phyloP scores from a whole-genome alignment of 53 echinoderm and acorn worm species.

The Pentamera pediparva region DNA sequence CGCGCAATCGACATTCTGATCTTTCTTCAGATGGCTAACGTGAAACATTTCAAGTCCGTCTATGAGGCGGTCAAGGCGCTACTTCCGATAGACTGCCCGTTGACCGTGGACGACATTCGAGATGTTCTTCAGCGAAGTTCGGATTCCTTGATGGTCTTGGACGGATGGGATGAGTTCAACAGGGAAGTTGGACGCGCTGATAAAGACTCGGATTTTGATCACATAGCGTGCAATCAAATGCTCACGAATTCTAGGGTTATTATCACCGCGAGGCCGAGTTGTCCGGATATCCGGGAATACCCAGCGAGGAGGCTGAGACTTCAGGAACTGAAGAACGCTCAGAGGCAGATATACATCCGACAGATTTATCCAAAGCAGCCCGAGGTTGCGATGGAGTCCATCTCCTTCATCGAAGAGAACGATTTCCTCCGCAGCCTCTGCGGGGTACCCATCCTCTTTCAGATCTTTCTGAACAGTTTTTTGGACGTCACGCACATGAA shows the following conservation, averaged over 20 bases:
- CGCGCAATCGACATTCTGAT: not conserved
- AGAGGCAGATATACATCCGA: conserved; percentile 4
- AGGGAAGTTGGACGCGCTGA: not conserved
- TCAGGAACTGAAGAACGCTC: conserved; percentile 1
- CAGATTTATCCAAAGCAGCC: not conserved
- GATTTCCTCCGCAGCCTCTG: conserved; percentile 5
- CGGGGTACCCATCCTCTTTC: conserved; percentile 11
- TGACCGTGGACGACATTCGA: not conserved
- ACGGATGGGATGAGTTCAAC: conserved; percentile 30
- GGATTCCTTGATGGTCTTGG: conserved; percentile 6
- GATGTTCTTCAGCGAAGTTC: not conserved
- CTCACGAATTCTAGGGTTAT: not conserved
- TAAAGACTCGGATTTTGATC: conserved; percentile 1
- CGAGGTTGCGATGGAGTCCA: not conserved
- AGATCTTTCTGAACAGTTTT: not conserved
- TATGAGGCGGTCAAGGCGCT: not conserved
- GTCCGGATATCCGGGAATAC: not conserved
- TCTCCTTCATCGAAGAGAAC: conserved; percentile 13
- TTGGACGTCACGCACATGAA: not conserved
- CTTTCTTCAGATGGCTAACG: not conserved
- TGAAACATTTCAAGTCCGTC: not conserved
- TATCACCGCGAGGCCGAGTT: conserved; percentile 1
- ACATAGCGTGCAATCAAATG: conserved; percentile 1
- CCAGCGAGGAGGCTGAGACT: not conserved
- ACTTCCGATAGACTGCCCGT: not conserved